Percentiles rank a stretch among this genome's conserved stretches.
These are phyloP conservation scores for Lycophotia porphyrea DNA, from an alignment of 2,888 invertebrate species.

Conservation along the genomic window DNA sequence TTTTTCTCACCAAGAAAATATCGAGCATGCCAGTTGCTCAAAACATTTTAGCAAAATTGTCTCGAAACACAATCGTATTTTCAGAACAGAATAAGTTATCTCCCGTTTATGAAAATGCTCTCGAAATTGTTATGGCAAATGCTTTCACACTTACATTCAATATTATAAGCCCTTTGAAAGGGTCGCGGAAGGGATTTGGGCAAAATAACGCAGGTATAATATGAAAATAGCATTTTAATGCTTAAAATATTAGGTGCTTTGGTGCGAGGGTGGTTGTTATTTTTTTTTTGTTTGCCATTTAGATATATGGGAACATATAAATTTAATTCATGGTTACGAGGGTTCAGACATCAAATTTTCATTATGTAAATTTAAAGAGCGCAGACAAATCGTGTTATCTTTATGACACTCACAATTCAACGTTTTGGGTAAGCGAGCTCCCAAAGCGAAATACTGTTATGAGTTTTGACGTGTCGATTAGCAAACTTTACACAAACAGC, in stretches of 20 bases:
- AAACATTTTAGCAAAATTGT: conserved; percentile 52
- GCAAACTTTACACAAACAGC: conserved; percentile 56
- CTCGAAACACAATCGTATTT: conserved; percentile 46
- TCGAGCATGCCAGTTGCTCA: conserved; percentile 41
- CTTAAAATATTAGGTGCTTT: conserved; percentile 39
- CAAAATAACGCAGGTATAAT: conserved; percentile 39
- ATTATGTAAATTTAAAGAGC: conserved; percentile 61
- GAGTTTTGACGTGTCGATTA: conserved; percentile 55
- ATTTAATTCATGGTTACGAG: conserved; percentile 27
- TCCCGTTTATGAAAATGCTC: conserved; percentile 47
- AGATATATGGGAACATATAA: not conserved
- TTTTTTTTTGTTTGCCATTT: conserved; percentile 23
- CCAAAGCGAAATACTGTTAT: conserved; percentile 56
- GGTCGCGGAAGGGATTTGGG: conserved; percentile 43
- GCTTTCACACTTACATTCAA: conserved; percentile 48
- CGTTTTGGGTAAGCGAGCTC: conserved; percentile 57
- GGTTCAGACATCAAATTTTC: conserved; percentile 52
- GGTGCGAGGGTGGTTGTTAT: not conserved
- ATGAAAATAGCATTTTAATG: conserved; percentile 50
- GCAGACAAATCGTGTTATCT: conserved; percentile 71
- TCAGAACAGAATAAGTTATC: conserved; percentile 34
- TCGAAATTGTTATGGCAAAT: conserved; percentile 43
- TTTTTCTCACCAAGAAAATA: conserved; percentile 49
- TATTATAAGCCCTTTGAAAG: conserved; percentile 43
- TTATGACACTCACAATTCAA: conserved; percentile 63